These are phyloP conservation scores for Diarsia dahlii DNA, from an alignment of 2,888 invertebrate species.

Conservation along the genomic window DNA sequence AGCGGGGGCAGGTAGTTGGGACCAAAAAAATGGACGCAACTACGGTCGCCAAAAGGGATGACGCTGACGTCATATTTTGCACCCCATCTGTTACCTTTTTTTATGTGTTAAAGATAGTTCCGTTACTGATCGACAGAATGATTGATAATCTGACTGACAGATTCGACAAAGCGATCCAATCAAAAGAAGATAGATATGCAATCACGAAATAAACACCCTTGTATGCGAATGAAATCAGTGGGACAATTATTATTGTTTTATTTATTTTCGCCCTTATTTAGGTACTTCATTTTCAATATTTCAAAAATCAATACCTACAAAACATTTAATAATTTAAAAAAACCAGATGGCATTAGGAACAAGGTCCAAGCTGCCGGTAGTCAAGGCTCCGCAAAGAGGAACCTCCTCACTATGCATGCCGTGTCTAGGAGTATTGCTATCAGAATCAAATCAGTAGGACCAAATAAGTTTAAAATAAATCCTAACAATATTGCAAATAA, in stretches of 20 bases:
- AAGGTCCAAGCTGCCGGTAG: too few species aligned
- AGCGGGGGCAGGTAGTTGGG: conserved; percentile 43
- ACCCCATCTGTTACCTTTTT: conserved; percentile 11
- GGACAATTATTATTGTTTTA: background rate
- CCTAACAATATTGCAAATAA: background rate
- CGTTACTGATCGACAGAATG: background rate
- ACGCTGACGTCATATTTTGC: conserved; percentile 19
- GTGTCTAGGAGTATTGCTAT: too few species aligned
- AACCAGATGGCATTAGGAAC: too few species aligned
- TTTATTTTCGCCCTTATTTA: too few species aligned
- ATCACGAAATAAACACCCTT: background rate
- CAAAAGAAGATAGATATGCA: background rate
- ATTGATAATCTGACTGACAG: background rate
- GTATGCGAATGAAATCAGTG: background rate
- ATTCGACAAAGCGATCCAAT: background rate
- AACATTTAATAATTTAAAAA: too few species aligned
- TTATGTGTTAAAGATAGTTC: background rate
- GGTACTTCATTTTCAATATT: too few species aligned
- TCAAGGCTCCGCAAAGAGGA: too few species aligned
- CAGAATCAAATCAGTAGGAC: background rate
- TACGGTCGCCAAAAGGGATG: background rate
- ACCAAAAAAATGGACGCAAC: conserved; percentile 27
- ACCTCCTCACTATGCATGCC: too few species aligned
- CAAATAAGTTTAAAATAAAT: background rate
- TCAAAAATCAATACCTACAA: too few species aligned